Conservation (phyloP, 2,797 vertebrate species). For the Enteromius argenteus region DNA sequence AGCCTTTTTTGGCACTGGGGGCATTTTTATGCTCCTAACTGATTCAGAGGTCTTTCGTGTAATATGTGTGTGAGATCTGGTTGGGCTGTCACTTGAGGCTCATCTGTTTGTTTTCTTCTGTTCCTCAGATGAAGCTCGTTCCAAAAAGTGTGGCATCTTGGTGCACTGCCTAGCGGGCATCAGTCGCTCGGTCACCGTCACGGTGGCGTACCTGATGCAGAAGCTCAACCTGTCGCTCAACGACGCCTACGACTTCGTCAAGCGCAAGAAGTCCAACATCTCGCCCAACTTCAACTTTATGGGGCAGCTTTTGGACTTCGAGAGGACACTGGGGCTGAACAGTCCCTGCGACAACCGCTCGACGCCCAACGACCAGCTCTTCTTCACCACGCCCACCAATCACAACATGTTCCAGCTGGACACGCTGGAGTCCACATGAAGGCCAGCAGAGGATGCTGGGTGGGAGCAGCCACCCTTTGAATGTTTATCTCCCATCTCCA, state of each 20-base stretch:
- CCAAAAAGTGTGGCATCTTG: slow-evolving; percentile 96
- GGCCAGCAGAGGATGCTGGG: slow-evolving; percentile 27
- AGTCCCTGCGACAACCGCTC: slow-evolving; percentile 93
- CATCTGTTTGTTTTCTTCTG: slow-evolving; percentile 15
- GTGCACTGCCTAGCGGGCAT: slow-evolving; percentile 98
- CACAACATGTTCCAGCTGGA: slow-evolving; percentile 97
- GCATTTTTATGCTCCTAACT: not conserved
- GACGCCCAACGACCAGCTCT: slow-evolving; percentile 87
- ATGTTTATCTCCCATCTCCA: slow-evolving; percentile 64
- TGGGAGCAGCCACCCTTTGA: slow-evolving; percentile 39
- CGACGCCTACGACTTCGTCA: slow-evolving; percentile 97
- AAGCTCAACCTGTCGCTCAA: slow-evolving; percentile 98
- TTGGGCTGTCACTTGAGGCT: not conserved
- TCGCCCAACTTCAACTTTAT: slow-evolving; percentile 99
- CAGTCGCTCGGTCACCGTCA: slow-evolving; percentile 96
- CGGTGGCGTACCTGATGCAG: slow-evolving; percentile 99
- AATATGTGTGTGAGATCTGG: not conserved
- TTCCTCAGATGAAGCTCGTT: slow-evolving; percentile 92
- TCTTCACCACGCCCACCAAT: slow-evolving; percentile 96
- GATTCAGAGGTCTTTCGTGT: not conserved
- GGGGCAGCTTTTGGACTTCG: slow-evolving; percentile 98
- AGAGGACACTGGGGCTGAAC: slow-evolving; percentile 94
- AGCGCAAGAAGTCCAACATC: slow-evolving; percentile 98
- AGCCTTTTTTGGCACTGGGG: not conserved
- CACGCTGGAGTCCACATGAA: slow-evolving; percentile 95